Base-by-base conservation (phyloP, 92 coral and sea anemone species). In the Galaxea fascicularis region DNA sequence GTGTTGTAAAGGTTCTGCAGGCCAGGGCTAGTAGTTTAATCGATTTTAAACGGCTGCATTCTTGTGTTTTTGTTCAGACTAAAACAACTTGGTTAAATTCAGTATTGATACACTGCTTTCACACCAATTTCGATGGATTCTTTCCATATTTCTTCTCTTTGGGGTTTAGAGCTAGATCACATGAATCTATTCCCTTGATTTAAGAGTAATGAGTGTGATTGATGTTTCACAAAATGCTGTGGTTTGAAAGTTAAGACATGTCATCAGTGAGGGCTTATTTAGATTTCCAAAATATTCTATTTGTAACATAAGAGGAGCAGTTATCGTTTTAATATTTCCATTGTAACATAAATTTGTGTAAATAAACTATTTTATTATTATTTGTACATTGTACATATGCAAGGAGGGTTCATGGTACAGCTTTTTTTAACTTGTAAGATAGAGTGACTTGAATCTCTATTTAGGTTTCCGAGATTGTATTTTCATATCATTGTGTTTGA, bases 301-400 rank as follows among this genome's bases (percentile, higher is more conserved):
- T 80, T 82, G 86, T 82, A 82, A 82, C 78, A 82, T 82, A 82
- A 82, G 86, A 82, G 86, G 86, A 82, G 86, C 86, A 82, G 86
- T 82, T 82, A 58, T 70, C 85, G 27, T 81, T 60, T 58, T 60
- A 60, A 60, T 81, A 81, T 82, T n/a, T 45, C 44, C 45, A 39
- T 56, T 82, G 86, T 71, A 82, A 57, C 45, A 56, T 80, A 67
- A 44, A 82, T 39, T 74, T 59, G 54, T 82, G 86, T 82, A 82
- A 39, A 82, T 82, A 82, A 21, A n/a, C 78, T 82, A 82, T 82
- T 82, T 82, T 82, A 71, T 71, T 82, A 82, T 82, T 71, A 70
- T 82, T 57, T 82, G 78, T 82, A 82, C 70, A 82, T 56, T 80
- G 86, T 82, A 82, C 26, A 82, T 70, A 70, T 13, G 57, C 70